These are phyloP conservation scores for Sebastes paucispinis DNA, from an alignment of 2,797 vertebrate genomes.

Conservation along the genomic window DNA sequence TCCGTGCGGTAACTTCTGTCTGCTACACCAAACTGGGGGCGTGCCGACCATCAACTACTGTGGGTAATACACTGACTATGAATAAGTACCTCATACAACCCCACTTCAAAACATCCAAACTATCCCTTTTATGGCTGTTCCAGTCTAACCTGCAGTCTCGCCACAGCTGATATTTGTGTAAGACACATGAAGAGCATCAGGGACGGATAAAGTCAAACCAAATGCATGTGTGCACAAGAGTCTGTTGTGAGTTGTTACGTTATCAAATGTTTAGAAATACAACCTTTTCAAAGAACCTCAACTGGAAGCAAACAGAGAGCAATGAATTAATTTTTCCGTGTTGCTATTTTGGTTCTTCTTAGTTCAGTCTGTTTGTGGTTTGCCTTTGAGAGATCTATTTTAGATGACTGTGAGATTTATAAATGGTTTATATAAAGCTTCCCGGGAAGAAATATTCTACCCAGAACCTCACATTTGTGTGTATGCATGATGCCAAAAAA, in stretches of 20 bases:
- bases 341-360: neutral
- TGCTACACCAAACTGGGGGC: no score
- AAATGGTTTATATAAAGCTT: neutral
- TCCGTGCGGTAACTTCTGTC: no score
- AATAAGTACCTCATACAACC: no score
- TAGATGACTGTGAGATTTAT: neutral
- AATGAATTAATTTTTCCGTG: neutral
- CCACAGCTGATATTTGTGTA: neutral
- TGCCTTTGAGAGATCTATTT: neutral
- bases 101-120: no score
- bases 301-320: neutral
- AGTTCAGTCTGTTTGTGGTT: neutral
- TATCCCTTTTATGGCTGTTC: neutral
- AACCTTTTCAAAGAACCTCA: neutral
- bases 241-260: neutral
- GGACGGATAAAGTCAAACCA: neutral
- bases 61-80: no score
- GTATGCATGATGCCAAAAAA: neutral
- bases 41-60: rapidly evolving
- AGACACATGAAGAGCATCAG: rapidly evolving
- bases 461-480: neutral
- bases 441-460: no score
- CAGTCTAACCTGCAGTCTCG: neutral
- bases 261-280: neutral
- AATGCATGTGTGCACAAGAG: neutral